phyloP scores from a whole-genome alignment of 2,797 vertebrate species.

The Sebastes taczanowskii region DNA sequence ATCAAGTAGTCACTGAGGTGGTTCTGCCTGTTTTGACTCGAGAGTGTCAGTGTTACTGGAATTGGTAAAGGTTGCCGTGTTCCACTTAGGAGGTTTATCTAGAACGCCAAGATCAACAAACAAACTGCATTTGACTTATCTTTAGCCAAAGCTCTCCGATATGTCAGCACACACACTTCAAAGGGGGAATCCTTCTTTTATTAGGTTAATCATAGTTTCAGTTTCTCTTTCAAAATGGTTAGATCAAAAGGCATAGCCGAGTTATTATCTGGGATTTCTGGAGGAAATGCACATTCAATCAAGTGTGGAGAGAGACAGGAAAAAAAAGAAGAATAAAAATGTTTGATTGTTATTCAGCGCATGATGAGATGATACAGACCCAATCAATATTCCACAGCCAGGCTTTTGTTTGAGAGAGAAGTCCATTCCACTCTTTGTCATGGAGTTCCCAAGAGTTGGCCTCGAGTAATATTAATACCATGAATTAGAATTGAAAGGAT shows the following conservation, averaged over 20 bases:
- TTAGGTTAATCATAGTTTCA: constrained; percentile 35
- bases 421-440: constrained; percentile 68
- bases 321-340: neutral
- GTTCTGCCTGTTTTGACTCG: too few relatives aligned
- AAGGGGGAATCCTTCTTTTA: constrained; percentile 24
- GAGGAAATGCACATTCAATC: constrained; percentile 38
- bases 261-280: constrained; percentile 46
- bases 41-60: neutral
- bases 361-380: constrained; percentile 34
- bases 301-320: neutral
- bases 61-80: neutral
- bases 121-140: constrained; percentile 17
- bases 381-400: constrained; percentile 66
- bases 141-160: constrained; percentile 13
- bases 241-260: constrained; percentile 34
- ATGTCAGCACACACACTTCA: constrained; percentile 13
- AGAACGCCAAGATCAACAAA: constrained; percentile 10
- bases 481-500: constrained; percentile 71
- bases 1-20: too few relatives aligned
- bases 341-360: constrained; percentile 46
- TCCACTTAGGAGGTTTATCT: constrained; percentile 1
- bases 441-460: constrained; percentile 65
- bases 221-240: constrained; percentile 33
- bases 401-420: constrained; percentile 55
- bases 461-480: constrained; percentile 67